These are phyloP conservation scores for Sialia sialis DNA, from an alignment of 2,113 vertebrate species.

Conservation along the genomic window DNA sequence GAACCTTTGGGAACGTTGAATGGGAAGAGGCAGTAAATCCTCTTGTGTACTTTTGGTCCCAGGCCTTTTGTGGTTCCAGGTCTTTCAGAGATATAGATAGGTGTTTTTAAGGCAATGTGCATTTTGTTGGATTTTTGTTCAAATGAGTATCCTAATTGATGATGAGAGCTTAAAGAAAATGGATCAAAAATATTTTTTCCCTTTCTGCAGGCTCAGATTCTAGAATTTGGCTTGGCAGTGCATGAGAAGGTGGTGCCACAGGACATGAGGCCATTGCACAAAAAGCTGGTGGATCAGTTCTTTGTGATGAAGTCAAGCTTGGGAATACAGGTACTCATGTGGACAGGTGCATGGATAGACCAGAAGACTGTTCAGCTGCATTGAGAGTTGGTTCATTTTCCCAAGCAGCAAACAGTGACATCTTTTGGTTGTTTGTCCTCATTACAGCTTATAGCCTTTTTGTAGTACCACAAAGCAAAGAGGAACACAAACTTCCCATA, in stretches of 20 bases:
- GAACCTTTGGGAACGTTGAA: background rate
- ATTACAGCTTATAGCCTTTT: slow-evolving; percentile 21
- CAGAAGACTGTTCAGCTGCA: background rate
- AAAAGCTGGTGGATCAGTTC: slow-evolving; percentile 97
- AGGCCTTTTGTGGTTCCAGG: background rate
- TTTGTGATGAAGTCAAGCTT: slow-evolving; percentile 98
- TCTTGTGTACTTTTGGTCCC: background rate
- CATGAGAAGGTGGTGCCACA: slow-evolving; percentile 97
- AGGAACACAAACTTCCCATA: background rate
- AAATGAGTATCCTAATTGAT: background rate
- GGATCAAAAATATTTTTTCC: background rate
- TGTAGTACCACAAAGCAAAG: background rate
- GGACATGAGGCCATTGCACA: slow-evolving; percentile 96
- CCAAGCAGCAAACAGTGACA: slow-evolving; percentile 62
- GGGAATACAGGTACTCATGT: slow-evolving; percentile 86
- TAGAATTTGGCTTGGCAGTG: slow-evolving; percentile 93
- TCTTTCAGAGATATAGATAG: background rate
- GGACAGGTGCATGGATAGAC: background rate
- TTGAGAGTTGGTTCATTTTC: background rate
- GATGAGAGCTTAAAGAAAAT: background rate
- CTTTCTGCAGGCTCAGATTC: slow-evolving; percentile 86
- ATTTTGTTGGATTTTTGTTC: background rate
- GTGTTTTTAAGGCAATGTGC: background rate
- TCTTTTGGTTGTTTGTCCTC: slow-evolving; percentile 59
- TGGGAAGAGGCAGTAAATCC: background rate